These are phyloP conservation scores for Periophthalmus magnuspinnatus DNA, from an alignment of 2,797 vertebrate species.

Conservation along the genomic window DNA sequence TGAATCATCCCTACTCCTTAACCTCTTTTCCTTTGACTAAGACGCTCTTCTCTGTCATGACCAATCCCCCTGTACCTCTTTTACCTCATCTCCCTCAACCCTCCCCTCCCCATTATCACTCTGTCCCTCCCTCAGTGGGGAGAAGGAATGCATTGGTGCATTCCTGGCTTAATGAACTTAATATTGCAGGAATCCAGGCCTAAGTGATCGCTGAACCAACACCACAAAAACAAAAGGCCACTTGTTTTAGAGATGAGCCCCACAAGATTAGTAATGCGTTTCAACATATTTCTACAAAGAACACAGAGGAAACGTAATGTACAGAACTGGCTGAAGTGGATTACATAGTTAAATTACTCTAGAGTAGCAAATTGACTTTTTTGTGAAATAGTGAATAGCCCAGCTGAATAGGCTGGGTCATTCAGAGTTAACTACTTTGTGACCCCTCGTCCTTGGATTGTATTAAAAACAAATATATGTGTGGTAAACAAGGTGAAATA, in stretches of 20 bases:
- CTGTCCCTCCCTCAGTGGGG: constrained; percentile 68
- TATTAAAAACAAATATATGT: no score
- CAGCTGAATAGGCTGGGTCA: neutral
- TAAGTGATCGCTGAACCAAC: constrained; percentile 75
- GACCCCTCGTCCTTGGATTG: neutral
- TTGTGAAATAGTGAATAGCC: neutral
- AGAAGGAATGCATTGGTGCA: constrained; percentile 80
- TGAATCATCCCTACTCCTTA: constrained; percentile 55
- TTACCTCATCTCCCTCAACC: constrained; percentile 32
- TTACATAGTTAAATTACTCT: constrained; percentile 40
- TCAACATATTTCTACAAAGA: constrained; percentile 47
- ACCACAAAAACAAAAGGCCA: constrained; percentile 81
- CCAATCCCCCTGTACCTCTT: constrained; percentile 24
- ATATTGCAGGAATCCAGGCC: constrained; percentile 84
- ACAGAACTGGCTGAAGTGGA: constrained; percentile 51
- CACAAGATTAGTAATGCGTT: constrained; percentile 67
- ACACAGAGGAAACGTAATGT: constrained; percentile 36
- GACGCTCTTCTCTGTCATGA: constrained; percentile 39
- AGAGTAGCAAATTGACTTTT: constrained; percentile 2
- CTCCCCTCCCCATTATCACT: constrained; percentile 62
- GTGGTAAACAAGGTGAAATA: no score
- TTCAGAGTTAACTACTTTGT: constrained; percentile 2
- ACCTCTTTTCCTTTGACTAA: constrained; percentile 42
- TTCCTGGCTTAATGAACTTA: constrained; percentile 91
- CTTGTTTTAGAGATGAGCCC: constrained; percentile 74